Percentiles rank a stretch among this genome's conserved stretches.
Conservation (phyloP, 2,113 vertebrate genomes). For the Morone chrysops region DNA sequence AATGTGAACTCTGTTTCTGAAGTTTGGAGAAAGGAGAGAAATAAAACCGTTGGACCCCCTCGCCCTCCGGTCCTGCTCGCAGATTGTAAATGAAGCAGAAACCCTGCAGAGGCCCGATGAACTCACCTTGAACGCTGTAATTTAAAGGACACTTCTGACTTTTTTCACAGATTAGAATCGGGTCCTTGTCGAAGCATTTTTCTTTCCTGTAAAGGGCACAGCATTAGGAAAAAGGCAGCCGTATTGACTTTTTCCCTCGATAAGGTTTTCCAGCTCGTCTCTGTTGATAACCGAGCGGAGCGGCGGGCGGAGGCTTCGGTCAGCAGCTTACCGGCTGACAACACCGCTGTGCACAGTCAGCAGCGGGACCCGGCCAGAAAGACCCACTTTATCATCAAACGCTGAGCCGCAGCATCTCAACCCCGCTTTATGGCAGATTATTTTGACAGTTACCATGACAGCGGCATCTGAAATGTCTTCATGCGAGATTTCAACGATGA, state of each 20-base stretch:
- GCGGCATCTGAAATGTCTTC: conserved; percentile 22
- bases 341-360: conserved; percentile 63
- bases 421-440: conserved; percentile 34
- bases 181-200: conserved; percentile 31
- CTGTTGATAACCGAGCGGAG: conserved; percentile 49
- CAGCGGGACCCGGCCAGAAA: conserved; percentile 27
- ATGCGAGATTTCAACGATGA: not conserved
- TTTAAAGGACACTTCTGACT: conserved; percentile 30
- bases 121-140: conserved; percentile 21
- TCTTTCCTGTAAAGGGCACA: conserved; percentile 60
- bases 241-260: conserved; percentile 64
- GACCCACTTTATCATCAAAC: conserved; percentile 59
- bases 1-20: not conserved
- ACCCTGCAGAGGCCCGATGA: not conserved
- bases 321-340: conserved; percentile 64
- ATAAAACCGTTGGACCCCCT: not conserved
- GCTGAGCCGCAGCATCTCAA: conserved; percentile 31
- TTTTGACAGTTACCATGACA: conserved; percentile 62
- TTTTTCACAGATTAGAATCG: conserved; percentile 47
- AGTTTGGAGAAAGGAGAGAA: not conserved
- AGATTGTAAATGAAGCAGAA: not conserved
- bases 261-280: conserved; percentile 51
- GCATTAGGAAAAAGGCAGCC: conserved; percentile 21
- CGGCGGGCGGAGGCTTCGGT: conserved; percentile 43
- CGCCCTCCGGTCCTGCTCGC: not conserved